Base-by-base conservation (phyloP, 1,140 invertebrate genomes). In the Hypothenemus hampei region DNA sequence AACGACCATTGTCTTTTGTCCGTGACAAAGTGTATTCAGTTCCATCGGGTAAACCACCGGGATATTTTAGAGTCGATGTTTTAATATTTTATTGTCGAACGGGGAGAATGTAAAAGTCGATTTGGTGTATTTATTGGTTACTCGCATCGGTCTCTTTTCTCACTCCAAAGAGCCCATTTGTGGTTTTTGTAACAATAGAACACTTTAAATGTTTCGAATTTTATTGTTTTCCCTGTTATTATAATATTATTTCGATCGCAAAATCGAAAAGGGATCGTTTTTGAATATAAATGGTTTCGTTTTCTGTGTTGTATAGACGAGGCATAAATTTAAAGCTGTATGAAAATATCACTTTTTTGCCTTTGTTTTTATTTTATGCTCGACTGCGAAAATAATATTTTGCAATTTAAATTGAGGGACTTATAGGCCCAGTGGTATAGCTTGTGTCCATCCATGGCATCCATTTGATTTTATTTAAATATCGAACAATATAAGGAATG, bases 151-250 rank as follows among this genome's bases (percentile, higher is more conserved):
- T n/a, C n/a, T n/a, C 35, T 57, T 54, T 62, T 64, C 58, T 39
- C 41, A 33, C 46, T 31, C 61, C 56, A 57, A 57, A 60, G 7
- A n/a, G 19, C 39, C 60, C 56, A 64, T 64, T 62, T 62, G 62
- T 62, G 62, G 59, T 56, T 61, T 59, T 61, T 59, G 49, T 43
- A 64, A 64, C 62, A 64, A 64, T 64, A 64, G 62, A 59, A 59
- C 60, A 64, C 60, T 62, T 64, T 62, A 64, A 64, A 64, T 64
- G 55, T 57, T 62, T 64, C 36, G 57, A 49, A 64, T 64, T 64
- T 64, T 64, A 60, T 62, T 60, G 62, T 62, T 56, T 57, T 61
- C 55, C 33, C 37, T 36, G 45, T 35, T 48, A 48, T 48, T 48
- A 35, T 48, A 48, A 48, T 48, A 48, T 48, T 16, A 31, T 10